A percentile compares a stretch with the other conserved stretches of the same genome.
Evolutionary conservation across 2,888 invertebrate species (phyloP).

Genomic region (Ophion slaviceki): DNA sequence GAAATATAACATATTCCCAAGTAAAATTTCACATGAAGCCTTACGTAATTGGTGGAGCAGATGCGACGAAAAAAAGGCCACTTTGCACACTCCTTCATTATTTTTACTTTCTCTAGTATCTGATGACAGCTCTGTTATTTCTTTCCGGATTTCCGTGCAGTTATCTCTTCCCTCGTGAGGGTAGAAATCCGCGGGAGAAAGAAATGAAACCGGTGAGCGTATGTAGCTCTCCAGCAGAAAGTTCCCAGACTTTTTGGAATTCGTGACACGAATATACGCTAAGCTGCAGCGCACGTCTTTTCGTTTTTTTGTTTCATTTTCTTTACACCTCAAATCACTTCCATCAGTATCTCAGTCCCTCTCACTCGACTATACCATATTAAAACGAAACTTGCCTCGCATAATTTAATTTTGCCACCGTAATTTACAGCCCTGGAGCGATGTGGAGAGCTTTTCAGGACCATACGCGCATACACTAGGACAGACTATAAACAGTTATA

Average conservation of each 20-base stretch:
- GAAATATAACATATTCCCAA: neutral
- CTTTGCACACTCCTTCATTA: neutral
- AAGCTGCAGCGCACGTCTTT: slow-evolving; percentile 8
- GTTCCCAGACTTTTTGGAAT: slow-evolving; percentile 38
- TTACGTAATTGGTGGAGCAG: neutral
- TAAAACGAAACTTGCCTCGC: slow-evolving; percentile 61
- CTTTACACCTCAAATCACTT: neutral
- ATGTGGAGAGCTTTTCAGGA: slow-evolving; percentile 28
- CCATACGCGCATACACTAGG: slow-evolving; percentile 10
- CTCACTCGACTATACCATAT: slow-evolving; percentile 32
- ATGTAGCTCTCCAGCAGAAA: slow-evolving; percentile 12
- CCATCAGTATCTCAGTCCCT: neutral
- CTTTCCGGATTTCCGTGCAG: slow-evolving; percentile 58
- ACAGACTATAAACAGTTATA: slow-evolving; percentile 8
- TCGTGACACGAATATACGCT: slow-evolving; percentile 40
- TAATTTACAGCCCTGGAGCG: slow-evolving; percentile 60
- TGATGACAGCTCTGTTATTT: slow-evolving; percentile 52
- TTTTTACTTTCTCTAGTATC: slow-evolving; percentile 33
- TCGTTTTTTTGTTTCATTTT: slow-evolving; percentile 13
- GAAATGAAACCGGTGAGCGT: slow-evolving; percentile 36
- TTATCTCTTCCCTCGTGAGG: slow-evolving; percentile 20
- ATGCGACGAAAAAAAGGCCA: neutral
- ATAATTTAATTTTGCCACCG: slow-evolving; percentile 68
- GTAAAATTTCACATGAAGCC: neutral
- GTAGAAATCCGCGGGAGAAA: slow-evolving; percentile 12